A percentile compares a stretch with the other conserved stretches of the same genome.
Conservation (phyloP, 2,888 invertebrate genomes). For the Ophion ellenae region DNA sequence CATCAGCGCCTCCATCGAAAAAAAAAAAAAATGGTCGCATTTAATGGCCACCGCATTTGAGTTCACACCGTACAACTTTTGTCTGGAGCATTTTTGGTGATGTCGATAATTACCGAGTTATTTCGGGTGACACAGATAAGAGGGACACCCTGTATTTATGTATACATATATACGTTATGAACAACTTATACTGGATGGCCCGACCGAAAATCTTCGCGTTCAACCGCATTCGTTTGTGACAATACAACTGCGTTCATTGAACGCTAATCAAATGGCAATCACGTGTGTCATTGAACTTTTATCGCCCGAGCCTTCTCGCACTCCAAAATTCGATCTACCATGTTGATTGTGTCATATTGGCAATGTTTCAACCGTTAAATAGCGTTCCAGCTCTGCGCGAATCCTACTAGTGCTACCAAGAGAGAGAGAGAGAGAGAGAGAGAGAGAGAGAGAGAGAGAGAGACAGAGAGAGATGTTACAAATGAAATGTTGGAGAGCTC, state of each 20-base stretch:
- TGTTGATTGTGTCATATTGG: constrained; percentile 73
- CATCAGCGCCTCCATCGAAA: too few species aligned
- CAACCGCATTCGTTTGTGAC: not conserved
- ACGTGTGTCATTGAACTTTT: not conserved
- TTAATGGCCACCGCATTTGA: too few species aligned
- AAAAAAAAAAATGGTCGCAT: too few species aligned
- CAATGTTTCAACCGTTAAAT: constrained; percentile 70
- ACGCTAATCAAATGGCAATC: too few species aligned
- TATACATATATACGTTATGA: not conserved
- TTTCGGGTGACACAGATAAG: too few species aligned
- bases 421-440: too few species aligned
- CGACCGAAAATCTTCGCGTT: not conserved
- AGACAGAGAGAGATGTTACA: not conserved
- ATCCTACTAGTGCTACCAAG: too few species aligned
- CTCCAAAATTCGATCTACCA: constrained; percentile 60
- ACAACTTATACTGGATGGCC: not conserved
- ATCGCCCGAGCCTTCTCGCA: constrained; percentile 43
- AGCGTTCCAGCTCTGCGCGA: constrained; percentile 37
- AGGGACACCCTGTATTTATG: not conserved
- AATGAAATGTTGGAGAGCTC: not conserved
- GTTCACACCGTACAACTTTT: too few species aligned
- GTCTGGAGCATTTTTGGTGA: too few species aligned
- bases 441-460: not conserved
- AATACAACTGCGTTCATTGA: constrained; percentile 10
- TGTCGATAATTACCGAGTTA: too few species aligned